Conservation (phyloP, 2,797 vertebrate genomes). For the Psittacula derbiana region DNA sequence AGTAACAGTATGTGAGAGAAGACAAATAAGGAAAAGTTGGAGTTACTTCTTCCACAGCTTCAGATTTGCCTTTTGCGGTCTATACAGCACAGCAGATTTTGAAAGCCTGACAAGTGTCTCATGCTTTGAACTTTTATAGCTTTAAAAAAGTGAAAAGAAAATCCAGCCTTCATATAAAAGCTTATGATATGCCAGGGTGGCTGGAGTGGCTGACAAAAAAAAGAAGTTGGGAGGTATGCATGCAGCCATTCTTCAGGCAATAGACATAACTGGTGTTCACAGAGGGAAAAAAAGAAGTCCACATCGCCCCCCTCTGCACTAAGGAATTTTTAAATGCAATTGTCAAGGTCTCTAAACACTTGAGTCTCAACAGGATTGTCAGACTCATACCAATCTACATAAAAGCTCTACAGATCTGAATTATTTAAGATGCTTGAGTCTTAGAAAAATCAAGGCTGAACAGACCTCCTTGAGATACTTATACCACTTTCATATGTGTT, state of each 20-base stretch:
- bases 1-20: background rate
- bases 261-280: background rate
- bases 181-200: rapidly evolving
- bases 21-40: background rate
- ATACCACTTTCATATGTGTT: background rate
- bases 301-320: rapidly evolving
- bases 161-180: background rate
- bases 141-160: background rate
- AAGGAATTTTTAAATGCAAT: background rate
- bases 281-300: rapidly evolving
- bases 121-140: background rate
- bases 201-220: background rate
- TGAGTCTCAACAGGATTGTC: background rate
- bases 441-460: background rate
- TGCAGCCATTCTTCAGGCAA: background rate
- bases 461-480: background rate
- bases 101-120: background rate
- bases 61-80: background rate
- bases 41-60: background rate
- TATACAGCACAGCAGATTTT: background rate
- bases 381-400: background rate
- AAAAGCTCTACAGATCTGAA: slow-evolving; percentile 12
- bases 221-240: background rate
- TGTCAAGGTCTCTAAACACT: background rate
- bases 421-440: slow-evolving; percentile 3